These are phyloP conservation scores for Uropetala carovei DNA, from an alignment of 2,888 invertebrate genomes.

Conservation along the genomic window DNA sequence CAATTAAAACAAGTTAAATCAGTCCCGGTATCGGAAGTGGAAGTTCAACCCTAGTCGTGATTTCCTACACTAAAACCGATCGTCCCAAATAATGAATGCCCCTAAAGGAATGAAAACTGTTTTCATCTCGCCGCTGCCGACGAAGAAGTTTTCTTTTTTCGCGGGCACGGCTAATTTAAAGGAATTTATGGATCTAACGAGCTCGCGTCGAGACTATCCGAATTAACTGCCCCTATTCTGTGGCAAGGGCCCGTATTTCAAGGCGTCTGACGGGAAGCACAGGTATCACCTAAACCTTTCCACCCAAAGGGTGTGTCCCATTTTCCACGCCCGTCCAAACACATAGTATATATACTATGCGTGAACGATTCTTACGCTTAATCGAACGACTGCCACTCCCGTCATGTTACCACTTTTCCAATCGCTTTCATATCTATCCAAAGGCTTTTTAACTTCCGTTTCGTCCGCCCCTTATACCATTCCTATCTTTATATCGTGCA, in stretches of 20 bases:
- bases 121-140: too few relatives aligned
- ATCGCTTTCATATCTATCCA: not conserved
- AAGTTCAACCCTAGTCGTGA: too few relatives aligned
- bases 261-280: not conserved
- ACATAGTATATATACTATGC: too few relatives aligned
- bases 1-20: too few relatives aligned
- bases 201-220: not conserved
- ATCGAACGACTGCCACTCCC: not conserved
- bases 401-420: not conserved
- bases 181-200: not conserved
- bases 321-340: not conserved
- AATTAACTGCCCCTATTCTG: slow-evolving; percentile 17
- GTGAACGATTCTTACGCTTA: not conserved
- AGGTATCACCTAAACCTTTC: not conserved
- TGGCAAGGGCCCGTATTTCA: not conserved
- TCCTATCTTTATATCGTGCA: too few relatives aligned
- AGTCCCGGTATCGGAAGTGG: too few relatives aligned
- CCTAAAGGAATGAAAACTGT: too few relatives aligned
- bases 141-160: not conserved
- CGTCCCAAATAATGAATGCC: too few relatives aligned
- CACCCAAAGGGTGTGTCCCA: slow-evolving; percentile 14
- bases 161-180: not conserved
- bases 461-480: too few relatives aligned
- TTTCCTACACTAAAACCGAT: too few relatives aligned
- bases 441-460: too few relatives aligned